Evolutionary conservation across 2,797 vertebrate species (phyloP).

Genomic region (Knipowitschia caucasica): DNA sequence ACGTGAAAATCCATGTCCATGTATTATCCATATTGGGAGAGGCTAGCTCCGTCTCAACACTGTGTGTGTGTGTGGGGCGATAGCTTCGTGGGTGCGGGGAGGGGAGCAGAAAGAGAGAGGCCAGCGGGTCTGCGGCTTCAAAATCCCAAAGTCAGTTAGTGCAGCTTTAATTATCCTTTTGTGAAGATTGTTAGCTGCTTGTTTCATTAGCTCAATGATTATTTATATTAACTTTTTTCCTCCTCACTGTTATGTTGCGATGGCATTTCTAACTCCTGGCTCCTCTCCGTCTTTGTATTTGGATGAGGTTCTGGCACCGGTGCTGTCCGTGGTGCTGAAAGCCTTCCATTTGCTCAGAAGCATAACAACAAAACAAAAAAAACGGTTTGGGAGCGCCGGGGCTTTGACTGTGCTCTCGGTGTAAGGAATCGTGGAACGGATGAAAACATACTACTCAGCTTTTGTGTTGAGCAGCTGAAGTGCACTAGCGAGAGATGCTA

Average conservation of each 20-base stretch:
- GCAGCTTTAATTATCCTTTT: not conserved
- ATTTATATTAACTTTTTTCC: not conserved
- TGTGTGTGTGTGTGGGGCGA: no score
- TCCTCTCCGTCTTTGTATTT: not conserved
- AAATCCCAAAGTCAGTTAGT: not conserved
- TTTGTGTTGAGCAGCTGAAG: constrained; percentile 10
- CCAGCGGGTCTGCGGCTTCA: no score
- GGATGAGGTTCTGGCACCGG: not conserved
- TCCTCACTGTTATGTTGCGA: constrained; percentile 3
- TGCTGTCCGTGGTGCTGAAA: constrained; percentile 57
- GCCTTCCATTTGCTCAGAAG: constrained; percentile 9
- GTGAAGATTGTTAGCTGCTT: not conserved
- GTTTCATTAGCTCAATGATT: not conserved
- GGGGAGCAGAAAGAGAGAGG: no score
- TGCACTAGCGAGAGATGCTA: not conserved
- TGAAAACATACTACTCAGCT: not conserved
- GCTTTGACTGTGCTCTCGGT: constrained; percentile 28
- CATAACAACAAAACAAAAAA: constrained; percentile 2
- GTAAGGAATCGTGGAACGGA: constrained; percentile 1
- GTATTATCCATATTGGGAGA: no score
- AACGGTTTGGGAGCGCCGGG: constrained; percentile 5
- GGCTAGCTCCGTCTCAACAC: no score
- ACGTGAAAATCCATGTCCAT: no score
- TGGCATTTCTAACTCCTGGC: constrained; percentile 12
- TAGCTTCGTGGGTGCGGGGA: no score